phyloP scores from a whole-genome alignment of 2,113 vertebrate species.

The Lathamus discolor region DNA sequence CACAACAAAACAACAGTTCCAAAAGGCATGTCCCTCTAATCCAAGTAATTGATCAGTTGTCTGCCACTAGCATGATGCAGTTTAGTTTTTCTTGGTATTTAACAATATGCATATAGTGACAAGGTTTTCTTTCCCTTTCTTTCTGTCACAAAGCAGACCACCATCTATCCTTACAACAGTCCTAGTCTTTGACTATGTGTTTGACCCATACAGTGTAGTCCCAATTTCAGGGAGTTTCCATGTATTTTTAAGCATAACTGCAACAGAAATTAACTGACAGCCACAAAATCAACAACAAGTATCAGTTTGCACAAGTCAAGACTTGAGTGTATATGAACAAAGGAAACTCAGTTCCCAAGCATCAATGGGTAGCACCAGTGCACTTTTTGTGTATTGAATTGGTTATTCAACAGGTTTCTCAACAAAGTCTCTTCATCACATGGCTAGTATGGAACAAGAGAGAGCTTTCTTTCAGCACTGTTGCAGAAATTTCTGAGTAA shows the following conservation, averaged over 20 bases:
- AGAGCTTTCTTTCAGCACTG: neutral
- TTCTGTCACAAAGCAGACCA: neutral
- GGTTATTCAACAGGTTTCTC: neutral
- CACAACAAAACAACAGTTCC: neutral
- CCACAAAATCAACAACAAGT: neutral
- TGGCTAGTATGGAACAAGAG: neutral
- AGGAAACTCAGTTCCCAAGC: neutral
- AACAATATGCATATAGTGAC: neutral
- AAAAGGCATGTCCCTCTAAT: neutral
- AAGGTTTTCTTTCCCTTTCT: neutral
- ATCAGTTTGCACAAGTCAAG: neutral
- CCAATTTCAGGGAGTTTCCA: neutral
- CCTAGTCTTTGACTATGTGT: neutral
- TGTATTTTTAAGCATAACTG: neutral
- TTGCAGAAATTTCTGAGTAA: neutral
- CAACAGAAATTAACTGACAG: neutral
- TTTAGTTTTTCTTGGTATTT: neutral
- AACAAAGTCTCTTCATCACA: neutral
- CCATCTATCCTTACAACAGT: neutral
- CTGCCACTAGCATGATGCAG: neutral
- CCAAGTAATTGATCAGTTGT: neutral
- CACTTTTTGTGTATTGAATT: neutral
- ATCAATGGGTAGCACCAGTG: neutral
- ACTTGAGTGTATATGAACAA: neutral
- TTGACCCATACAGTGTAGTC: neutral